Evolutionary conservation across 1,140 invertebrate genomes (phyloP).

Genomic region (Andricus grossulariae): DNA sequence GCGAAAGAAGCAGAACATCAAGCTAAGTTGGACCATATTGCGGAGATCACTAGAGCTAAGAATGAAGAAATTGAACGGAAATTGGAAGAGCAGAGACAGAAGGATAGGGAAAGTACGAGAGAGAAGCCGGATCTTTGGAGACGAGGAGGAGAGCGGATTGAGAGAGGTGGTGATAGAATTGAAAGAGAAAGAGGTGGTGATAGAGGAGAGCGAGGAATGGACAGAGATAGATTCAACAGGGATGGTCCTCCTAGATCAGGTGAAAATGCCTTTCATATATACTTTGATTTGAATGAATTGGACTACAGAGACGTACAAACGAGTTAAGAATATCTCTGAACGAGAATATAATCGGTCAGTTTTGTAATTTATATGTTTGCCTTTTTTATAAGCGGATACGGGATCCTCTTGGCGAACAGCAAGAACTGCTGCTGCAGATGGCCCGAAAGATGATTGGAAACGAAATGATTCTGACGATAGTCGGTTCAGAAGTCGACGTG

Average conservation of each 20-base stretch:
- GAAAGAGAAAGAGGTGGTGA: constrained; percentile 36
- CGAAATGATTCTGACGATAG: too few relatives aligned
- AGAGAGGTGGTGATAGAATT: constrained; percentile 14
- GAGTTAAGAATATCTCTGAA: too few relatives aligned
- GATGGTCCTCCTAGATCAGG: background rate
- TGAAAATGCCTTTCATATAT: background rate
- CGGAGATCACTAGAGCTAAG: constrained; percentile 81
- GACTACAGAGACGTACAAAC: too few relatives aligned
- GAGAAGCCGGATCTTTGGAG: constrained; percentile 52
- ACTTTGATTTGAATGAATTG: too few relatives aligned
- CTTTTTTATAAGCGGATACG: constrained; percentile 18
- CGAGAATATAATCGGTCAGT: too few relatives aligned
- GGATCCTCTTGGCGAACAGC: constrained; percentile 48
- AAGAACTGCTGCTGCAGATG: constrained; percentile 41
- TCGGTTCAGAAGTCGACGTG: too few relatives aligned
- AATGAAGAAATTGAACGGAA: constrained; percentile 85
- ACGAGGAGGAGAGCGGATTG: constrained; percentile 51
- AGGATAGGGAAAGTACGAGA: constrained; percentile 49
- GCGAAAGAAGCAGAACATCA: constrained; percentile 76
- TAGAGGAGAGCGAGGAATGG: background rate
- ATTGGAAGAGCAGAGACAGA: constrained; percentile 77
- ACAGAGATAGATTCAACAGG: background rate
- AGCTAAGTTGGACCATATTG: constrained; percentile 81
- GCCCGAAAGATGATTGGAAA: too few relatives aligned
- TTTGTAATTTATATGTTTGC: too few relatives aligned